phyloP scores from a whole-genome alignment of 2,797 vertebrate species.

The Orientallactaga sibirica region DNA sequence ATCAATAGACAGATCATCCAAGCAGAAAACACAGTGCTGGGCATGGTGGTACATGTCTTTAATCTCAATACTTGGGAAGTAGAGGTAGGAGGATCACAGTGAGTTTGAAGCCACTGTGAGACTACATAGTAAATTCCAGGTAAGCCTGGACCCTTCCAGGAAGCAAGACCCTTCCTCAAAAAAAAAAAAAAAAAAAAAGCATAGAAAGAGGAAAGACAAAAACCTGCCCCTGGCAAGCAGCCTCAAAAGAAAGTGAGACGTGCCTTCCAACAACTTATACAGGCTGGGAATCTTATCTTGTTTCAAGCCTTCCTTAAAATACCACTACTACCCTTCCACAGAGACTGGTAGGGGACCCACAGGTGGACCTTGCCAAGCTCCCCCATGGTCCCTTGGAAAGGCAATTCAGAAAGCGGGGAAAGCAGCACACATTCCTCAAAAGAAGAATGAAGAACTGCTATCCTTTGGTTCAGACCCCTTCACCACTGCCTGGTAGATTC shows the following conservation, averaged over 20 bases:
- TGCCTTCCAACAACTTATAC: not conserved
- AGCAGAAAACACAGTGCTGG: no score
- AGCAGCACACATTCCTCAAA: not conserved
- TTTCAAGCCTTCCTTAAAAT: slow-evolving; percentile 21
- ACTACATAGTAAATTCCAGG: no score
- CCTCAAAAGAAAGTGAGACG: not conserved
- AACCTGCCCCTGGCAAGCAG: slow-evolving; percentile 19
- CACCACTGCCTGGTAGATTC: not conserved
- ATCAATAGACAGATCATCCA: no score
- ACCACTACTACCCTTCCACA: not conserved
- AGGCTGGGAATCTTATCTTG: not conserved
- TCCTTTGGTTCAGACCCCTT: slow-evolving; percentile 51
- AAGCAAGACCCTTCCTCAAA: no score
- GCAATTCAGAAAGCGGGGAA: not conserved
- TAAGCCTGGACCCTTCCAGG: no score
- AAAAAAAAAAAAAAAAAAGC: not conserved
- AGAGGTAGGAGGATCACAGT: no score
- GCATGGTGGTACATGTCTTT: no score
- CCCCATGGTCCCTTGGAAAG: slow-evolving; percentile 53
- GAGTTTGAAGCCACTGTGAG: no score
- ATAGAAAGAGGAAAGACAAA: not conserved
- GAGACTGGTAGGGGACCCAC: not conserved
- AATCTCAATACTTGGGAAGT: no score
- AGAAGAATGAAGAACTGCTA: slow-evolving; percentile 58
- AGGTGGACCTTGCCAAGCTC: not conserved